These are phyloP conservation scores for Rousettus madagascariensis DNA, from an alignment of 2,797 vertebrate species.

Conservation along the genomic window DNA sequence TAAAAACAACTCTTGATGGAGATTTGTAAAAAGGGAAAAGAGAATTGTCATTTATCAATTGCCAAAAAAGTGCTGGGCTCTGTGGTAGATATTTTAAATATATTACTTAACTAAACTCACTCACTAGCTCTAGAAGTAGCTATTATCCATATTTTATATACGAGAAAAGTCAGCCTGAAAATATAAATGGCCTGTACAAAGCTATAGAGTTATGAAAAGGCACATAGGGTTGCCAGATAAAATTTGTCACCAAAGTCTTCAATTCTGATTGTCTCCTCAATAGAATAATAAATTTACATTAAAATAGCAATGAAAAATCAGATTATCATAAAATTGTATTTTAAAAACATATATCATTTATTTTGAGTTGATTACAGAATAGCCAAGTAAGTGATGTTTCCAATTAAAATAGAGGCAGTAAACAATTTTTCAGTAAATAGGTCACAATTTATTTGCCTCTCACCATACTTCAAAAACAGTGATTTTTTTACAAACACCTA, in stretches of 20 bases:
- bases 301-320: neutral
- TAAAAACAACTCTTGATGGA: neutral
- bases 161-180: neutral
- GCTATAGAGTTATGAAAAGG: neutral
- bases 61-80: neutral
- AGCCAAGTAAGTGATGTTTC: neutral
- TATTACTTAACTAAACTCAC: neutral
- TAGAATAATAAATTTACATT: neutral
- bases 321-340: neutral
- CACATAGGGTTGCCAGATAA: neutral
- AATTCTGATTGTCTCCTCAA: neutral
- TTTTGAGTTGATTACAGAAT: neutral
- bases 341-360: neutral
- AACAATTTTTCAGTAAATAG: neutral
- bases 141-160: neutral
- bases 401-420: neutral
- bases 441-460: neutral
- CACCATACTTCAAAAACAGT: neutral
- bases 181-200: neutral
- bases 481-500: neutral
- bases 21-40: neutral
- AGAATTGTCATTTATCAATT: neutral
- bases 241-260: neutral
- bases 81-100: neutral
- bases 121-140: neutral